Percentiles rank a stretch among this genome's conserved stretches.
Conservation (phyloP, 2,888 invertebrate genomes). For the Hydrotaea cyrtoneurina region DNA sequence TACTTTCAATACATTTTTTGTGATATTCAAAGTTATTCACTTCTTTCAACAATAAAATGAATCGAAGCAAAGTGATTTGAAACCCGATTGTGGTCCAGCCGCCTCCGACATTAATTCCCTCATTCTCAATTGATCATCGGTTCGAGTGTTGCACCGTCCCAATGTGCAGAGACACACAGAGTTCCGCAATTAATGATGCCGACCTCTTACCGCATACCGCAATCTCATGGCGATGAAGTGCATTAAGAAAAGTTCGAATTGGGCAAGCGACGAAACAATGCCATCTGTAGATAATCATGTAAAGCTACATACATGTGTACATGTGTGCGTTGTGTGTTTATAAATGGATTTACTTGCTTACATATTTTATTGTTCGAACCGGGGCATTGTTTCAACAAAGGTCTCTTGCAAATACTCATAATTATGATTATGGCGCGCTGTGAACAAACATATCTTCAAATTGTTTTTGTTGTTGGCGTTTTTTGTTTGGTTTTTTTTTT, state of each 20-base stretch:
- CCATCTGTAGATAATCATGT: slow-evolving; percentile 17
- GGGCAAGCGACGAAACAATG: not conserved
- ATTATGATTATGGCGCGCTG: slow-evolving; percentile 29
- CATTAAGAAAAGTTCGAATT: not conserved
- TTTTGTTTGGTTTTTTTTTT: not conserved
- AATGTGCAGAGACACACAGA: too few relatives aligned
- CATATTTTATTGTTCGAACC: slow-evolving; percentile 22
- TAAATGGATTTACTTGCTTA: not conserved
- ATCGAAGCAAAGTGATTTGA: too few relatives aligned
- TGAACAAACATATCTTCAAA: slow-evolving; percentile 27
- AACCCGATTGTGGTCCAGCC: too few relatives aligned
- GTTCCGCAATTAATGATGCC: not conserved
- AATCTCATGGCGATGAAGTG: not conserved
- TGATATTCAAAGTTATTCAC: too few relatives aligned
- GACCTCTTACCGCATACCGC: not conserved
- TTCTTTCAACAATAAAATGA: too few relatives aligned
- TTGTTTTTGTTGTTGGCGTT: slow-evolving; percentile 11
- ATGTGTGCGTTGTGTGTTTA: not conserved
- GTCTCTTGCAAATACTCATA: slow-evolving; percentile 38
- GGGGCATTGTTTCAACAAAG: slow-evolving; percentile 17
- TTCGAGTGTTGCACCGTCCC: too few relatives aligned
- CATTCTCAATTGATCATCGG: too few relatives aligned
- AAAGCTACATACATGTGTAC: slow-evolving; percentile 20
- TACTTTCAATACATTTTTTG: too few relatives aligned
- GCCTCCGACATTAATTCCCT: too few relatives aligned